A percentile compares a stretch with the other conserved stretches of the same genome.
Evolutionary conservation across 2,113 vertebrate genomes (phyloP).

Genomic region (Tetrax tetrax): DNA sequence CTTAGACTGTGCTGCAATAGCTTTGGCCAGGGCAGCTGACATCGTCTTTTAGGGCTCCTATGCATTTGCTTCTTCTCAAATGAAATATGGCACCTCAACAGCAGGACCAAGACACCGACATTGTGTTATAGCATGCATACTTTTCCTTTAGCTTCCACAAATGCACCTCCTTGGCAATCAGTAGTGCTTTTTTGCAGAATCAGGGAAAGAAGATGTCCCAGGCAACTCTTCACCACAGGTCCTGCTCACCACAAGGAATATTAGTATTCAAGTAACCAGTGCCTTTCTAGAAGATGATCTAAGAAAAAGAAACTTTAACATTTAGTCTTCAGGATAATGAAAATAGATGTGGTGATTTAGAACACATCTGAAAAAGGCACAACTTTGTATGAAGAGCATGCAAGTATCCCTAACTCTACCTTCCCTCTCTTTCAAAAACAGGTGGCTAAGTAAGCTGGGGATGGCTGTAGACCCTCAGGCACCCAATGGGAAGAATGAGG

Average conservation of each 20-base stretch:
- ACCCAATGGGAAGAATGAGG: constrained; percentile 71
- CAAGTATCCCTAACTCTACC: background rate
- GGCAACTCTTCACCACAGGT: background rate
- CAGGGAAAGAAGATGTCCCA: background rate
- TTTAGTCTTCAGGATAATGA: background rate
- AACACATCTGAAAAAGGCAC: background rate
- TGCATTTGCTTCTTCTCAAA: background rate
- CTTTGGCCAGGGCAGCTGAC: background rate
- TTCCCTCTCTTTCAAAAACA: constrained; percentile 66
- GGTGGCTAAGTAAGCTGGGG: constrained; percentile 95
- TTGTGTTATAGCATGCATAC: background rate
- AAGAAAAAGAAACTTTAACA: background rate
- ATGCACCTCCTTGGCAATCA: background rate
- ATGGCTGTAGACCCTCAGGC: constrained; percentile 84
- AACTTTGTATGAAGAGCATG: background rate
- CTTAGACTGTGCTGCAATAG: background rate
- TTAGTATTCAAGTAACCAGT: background rate
- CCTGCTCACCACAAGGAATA: background rate
- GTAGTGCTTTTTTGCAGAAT: background rate
- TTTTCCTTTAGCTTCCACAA: background rate
- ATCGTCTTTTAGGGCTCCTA: background rate
- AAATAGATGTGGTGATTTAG: background rate
- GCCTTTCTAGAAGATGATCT: background rate
- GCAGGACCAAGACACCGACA: background rate
- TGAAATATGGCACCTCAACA: background rate